Base-by-base conservation (phyloP, 2,797 vertebrate species). In the Pangasius larnaudii region DNA sequence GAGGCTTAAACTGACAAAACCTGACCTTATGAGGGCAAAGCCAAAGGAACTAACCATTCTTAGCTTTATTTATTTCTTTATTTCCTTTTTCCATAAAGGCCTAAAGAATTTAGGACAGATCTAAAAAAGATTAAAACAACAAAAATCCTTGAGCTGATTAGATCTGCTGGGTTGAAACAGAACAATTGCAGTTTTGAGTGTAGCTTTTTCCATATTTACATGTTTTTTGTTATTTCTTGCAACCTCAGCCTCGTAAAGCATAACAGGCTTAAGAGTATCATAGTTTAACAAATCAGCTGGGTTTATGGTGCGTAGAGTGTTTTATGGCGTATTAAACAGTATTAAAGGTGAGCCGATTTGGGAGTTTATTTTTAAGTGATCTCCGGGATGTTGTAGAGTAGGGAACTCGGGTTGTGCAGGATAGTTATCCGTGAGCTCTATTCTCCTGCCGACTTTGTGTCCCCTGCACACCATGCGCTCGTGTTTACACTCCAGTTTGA, bases 401-500 rank as follows among this genome's bases (percentile, higher is more conserved):
- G 16, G 61, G 24, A n/a, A 42, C 49, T 30, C 49, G 1, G 1
- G 27, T 24, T 14, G 30, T 80, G 33, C 27, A 16, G 56, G 78
- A 63, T 63, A 36, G 58, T 69, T 84, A 69, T 84, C 46, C 53
- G 82, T 53, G 18, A 33, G 63, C 63, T 69, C 18, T 53, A 84
- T 69, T 53, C 18, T 84, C 42, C 49, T 53, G 63, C 46, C 10
- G 16, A 39, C 59, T 56, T 87, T 89, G 80, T 87, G 72, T 89
- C 87, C 67, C 63, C 80, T 49, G 71, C 91, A 85, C 88, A 88
- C 90, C 53, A 46, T 78, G 33, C 72, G 63, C 65, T 58, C n/a
- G 59, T 89, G 88, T 91, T 90, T 89, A 84, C 91, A 91, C 82
- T 69, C 84, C 63, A 77, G 72, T 88, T 88, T 88, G 79, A 89